Evolutionary conservation across 2,888 invertebrate genomes (phyloP), one percentile per base, ranked within the genome.

Genomic region (Onthophagus sagittarius): DNA sequence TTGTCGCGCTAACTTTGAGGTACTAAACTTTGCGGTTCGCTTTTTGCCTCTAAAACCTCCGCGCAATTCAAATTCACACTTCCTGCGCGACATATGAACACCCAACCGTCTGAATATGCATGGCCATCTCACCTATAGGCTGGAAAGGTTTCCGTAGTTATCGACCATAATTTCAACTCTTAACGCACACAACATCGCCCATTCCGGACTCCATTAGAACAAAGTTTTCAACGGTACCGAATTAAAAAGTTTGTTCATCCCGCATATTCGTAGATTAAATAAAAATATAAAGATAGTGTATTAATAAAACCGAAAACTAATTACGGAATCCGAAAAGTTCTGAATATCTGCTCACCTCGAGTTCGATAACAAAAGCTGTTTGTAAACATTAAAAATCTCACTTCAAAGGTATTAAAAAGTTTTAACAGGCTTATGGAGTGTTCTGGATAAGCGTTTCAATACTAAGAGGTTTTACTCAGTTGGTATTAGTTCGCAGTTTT

Each of bases 1-100:
- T 67, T 67, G 67, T 67, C 67, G 23, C 67, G 32, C 31, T 53
- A 53, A 67, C 67, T 67, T 67, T 67, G 67, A 67, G 23, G 67
- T 23, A 15, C 7, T 6, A 23, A 32, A 31, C 67, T 31, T 32
- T 31, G 67, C 7, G n/a, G 31, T n/a, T 5, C 67, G 67, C 23
- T 67, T 67, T 67, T 67, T 67, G 31, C 67, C 9, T 53, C 39
- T 1, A 11, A 53, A n/a, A 23, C 67, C 67, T 32, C 31, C 6
- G 67, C 2, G 32, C 67, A 31, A 67, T 31, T 67, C 67, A 67
- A 67, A 67, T 23, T 67, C 31, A 67, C 67, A 67, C 67, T 67
- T 67, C 2, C 39, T 23, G 13, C 67, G n/a, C 67, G 31, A 67
- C 67, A 67, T 31, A 67, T 32, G 31, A 23, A 63, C 7, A 23